Percentiles rank a stretch among this genome's conserved stretches.
These are phyloP conservation scores for Drosophila lowei DNA, from an alignment of 1,140 invertebrate genomes.

Conservation along the genomic window DNA sequence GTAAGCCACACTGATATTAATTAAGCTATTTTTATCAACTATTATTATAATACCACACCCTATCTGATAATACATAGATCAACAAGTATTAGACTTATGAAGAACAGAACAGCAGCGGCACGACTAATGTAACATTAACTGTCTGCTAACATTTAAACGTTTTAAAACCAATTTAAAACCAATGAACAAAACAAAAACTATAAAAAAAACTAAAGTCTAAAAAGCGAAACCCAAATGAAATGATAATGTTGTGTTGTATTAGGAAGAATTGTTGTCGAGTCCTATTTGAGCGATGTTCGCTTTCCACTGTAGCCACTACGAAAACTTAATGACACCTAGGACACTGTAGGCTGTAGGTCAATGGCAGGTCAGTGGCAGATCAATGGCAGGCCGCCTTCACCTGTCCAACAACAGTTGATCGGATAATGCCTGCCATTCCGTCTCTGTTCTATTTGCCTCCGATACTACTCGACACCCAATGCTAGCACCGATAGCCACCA, in stretches of 20 bases:
- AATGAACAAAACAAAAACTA: slow-evolving; percentile 36
- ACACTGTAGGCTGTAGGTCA: slow-evolving; percentile 32
- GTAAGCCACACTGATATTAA: slow-evolving; percentile 78
- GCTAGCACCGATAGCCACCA: slow-evolving; percentile 71
- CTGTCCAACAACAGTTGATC: too few relatives aligned
- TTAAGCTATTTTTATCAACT: slow-evolving; percentile 73
- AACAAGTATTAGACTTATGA: slow-evolving; percentile 75
- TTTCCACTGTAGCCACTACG: slow-evolving; percentile 76
- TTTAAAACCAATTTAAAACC: slow-evolving; percentile 35
- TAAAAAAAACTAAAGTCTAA: slow-evolving; percentile 12
- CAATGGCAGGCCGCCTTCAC: too few relatives aligned
- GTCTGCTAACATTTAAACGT: slow-evolving; percentile 60
- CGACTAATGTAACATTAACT: slow-evolving; percentile 46
- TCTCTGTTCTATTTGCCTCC: slow-evolving; percentile 41
- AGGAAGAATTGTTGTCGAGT: slow-evolving; percentile 63
- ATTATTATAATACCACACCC: slow-evolving; percentile 60
- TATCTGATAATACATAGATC: slow-evolving; percentile 56
- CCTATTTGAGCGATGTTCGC: slow-evolving; percentile 82
- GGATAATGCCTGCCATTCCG: slow-evolving; percentile 13
- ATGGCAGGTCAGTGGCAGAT: neutral
- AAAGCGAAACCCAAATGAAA: slow-evolving; percentile 30
- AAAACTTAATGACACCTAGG: slow-evolving; percentile 54
- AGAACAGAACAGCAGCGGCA: slow-evolving; percentile 36
- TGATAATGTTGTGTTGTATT: slow-evolving; percentile 58
- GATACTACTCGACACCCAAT: slow-evolving; percentile 47